Conservation (phyloP, 2,888 invertebrate species). For the Corbicula japonica region DNA sequence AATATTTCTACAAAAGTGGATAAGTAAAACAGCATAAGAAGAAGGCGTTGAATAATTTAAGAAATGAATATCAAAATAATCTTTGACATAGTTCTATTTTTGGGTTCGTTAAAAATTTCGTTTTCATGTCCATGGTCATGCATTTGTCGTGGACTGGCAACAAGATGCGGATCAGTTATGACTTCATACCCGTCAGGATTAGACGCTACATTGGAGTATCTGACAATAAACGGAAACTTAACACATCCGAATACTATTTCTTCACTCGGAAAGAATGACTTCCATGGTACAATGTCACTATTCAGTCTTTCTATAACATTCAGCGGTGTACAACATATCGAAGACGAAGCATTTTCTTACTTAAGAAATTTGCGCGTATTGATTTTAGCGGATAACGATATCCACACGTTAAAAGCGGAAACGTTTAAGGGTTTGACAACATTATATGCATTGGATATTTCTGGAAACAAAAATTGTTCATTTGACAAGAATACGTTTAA, state of each 20-base stretch:
- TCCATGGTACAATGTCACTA: slow-evolving; percentile 42
- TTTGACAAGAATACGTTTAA: slow-evolving; percentile 62
- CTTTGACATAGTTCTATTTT: too few relatives aligned
- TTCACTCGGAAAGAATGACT: slow-evolving; percentile 33
- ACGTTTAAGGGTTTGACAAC: slow-evolving; percentile 62
- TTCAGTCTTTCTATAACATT: slow-evolving; percentile 46
- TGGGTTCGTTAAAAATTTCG: slow-evolving; percentile 15
- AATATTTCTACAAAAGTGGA: too few relatives aligned
- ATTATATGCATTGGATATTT: slow-evolving; percentile 62
- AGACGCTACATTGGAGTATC: slow-evolving; percentile 8
- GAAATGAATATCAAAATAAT: too few relatives aligned
- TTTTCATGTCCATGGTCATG: slow-evolving; percentile 47
- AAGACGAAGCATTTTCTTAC: slow-evolving; percentile 56
- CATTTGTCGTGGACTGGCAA: slow-evolving; percentile 32
- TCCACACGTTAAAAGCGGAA: slow-evolving; percentile 51
- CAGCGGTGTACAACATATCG: slow-evolving; percentile 48
- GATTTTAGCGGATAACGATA: slow-evolving; percentile 62
- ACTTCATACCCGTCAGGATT: slow-evolving; percentile 35
- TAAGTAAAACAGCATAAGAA: too few relatives aligned
- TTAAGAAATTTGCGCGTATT: slow-evolving; percentile 57
- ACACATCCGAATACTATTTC: slow-evolving; percentile 42
- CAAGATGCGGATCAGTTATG: slow-evolving; percentile 36
- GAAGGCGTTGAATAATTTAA: too few relatives aligned
- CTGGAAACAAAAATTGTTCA: slow-evolving; percentile 60
- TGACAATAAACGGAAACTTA: slow-evolving; percentile 36